A percentile compares a stretch with the other conserved stretches of the same genome.
phyloP scores from a whole-genome alignment of 2,113 vertebrate genomes.

The Accipiter cooperii region DNA sequence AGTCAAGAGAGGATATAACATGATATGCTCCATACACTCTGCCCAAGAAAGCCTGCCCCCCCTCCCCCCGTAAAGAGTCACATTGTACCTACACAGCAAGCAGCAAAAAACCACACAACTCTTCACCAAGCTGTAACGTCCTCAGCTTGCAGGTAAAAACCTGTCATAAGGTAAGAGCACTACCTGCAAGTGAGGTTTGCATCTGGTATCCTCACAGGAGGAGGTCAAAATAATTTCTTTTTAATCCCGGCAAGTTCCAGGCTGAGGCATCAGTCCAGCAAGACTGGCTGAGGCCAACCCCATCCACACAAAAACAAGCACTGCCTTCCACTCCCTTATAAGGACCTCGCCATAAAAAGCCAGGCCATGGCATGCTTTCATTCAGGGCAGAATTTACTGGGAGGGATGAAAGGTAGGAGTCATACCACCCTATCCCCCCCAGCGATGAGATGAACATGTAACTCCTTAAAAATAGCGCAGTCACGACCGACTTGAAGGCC shows the following conservation, averaged over 20 bases:
- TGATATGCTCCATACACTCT: rapidly evolving
- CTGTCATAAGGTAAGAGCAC: not conserved
- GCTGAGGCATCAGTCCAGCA: not conserved
- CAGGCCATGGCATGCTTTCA: not conserved
- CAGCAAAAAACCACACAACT: not conserved
- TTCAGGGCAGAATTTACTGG: not conserved
- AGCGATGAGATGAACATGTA: rapidly evolving
- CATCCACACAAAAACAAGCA: not conserved
- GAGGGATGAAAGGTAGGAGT: not conserved
- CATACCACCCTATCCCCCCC: not conserved
- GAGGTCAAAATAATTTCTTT: not conserved
- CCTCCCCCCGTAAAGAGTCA: not conserved
- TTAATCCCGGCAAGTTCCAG: not conserved
- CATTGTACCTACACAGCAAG: not conserved
- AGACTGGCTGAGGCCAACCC: not conserved
- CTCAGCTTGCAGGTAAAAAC: not conserved
- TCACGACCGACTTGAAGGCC: not conserved
- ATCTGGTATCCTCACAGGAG: not conserved
- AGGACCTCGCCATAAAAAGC: not conserved
- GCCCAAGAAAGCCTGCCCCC: not conserved
- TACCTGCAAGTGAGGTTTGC: not conserved
- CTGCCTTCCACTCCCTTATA: not conserved
- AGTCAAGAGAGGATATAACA: not conserved
- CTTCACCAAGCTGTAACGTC: not conserved
- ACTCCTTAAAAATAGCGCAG: not conserved